Percentiles rank a stretch among this genome's conserved stretches.
Evolutionary conservation across 2,888 invertebrate genomes (phyloP).

Genomic region (Apotomis capreana): DNA sequence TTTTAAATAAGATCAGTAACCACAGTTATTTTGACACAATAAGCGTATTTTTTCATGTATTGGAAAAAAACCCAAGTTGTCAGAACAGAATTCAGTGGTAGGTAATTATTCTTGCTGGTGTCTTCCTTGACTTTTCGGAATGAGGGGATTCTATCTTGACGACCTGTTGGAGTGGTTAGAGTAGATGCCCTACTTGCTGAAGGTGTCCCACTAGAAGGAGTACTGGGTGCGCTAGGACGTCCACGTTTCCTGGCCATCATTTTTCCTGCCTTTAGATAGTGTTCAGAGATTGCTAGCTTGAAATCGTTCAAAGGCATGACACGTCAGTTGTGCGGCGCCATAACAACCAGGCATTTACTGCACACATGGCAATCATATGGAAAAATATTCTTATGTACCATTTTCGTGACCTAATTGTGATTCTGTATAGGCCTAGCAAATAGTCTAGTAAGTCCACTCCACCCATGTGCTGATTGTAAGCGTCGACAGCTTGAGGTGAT

Average conservation of each 20-base stretch:
- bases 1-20: background rate
- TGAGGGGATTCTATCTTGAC: too few species aligned
- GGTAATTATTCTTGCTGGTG: slow-evolving; percentile 29
- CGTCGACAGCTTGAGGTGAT: too few species aligned
- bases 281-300: slow-evolving; percentile 32
- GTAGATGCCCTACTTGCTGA: too few species aligned
- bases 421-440: slow-evolving; percentile 32
- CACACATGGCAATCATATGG: slow-evolving; percentile 27
- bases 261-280: too few species aligned
- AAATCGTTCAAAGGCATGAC: slow-evolving; percentile 39
- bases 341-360: slow-evolving; percentile 27
- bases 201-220: too few species aligned
- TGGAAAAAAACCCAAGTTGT: background rate
- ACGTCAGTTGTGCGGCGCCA: slow-evolving; percentile 17
- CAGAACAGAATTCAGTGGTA: background rate
- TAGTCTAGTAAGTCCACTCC: slow-evolving; percentile 35
- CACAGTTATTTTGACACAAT: background rate
- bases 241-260: too few species aligned
- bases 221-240: too few species aligned
- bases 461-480: slow-evolving; percentile 4
- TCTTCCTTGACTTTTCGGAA: slow-evolving; percentile 38
- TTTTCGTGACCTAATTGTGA: slow-evolving; percentile 13
- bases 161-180: too few species aligned
- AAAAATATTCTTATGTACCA: slow-evolving; percentile 31
- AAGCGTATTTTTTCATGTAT: background rate